phyloP scores from a whole-genome alignment of 2,797 vertebrate genomes.

The Gouania willdenowi region DNA sequence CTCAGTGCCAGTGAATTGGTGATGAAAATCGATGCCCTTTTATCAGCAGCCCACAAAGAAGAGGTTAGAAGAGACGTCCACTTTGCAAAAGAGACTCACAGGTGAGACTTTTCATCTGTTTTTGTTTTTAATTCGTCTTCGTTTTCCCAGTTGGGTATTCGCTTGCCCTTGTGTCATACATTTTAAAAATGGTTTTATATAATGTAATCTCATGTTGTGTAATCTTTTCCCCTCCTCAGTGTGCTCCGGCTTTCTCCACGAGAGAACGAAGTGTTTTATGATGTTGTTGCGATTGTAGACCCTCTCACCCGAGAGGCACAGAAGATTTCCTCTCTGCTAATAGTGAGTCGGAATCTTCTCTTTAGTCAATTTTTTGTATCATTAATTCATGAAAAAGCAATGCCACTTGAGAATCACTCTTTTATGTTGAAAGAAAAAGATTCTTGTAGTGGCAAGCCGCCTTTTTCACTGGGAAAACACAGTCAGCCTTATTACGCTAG shows the following conservation, averaged over 20 bases:
- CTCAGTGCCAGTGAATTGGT: constrained; percentile 85
- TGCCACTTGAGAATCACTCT: background rate
- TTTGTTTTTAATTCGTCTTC: background rate
- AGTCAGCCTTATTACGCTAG: too few relatives aligned
- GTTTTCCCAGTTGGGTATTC: constrained; percentile 22
- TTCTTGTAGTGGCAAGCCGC: too few relatives aligned
- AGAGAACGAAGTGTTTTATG: constrained; percentile 83
- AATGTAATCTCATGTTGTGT: constrained; percentile 21
- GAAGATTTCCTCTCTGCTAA: constrained; percentile 86
- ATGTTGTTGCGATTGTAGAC: constrained; percentile 87
- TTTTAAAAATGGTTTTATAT: constrained; percentile 7
- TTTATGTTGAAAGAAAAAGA: too few relatives aligned
- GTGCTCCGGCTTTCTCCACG: constrained; percentile 80
- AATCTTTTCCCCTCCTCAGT: constrained; percentile 61
- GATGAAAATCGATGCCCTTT: constrained; percentile 91
- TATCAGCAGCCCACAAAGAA: constrained; percentile 82
- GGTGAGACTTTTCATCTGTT: constrained; percentile 72
- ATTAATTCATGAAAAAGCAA: background rate
- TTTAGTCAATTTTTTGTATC: too few relatives aligned
- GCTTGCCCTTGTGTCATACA: constrained; percentile 13
- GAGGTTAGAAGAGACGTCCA: constrained; percentile 77
- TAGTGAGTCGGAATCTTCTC: constrained; percentile 78
- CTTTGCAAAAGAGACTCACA: constrained; percentile 82
- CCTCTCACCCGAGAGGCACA: constrained; percentile 91
- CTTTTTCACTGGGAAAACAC: too few relatives aligned